Evolutionary conservation across 2,113 vertebrate genomes (phyloP).

Genomic region (Phylloscopus trochiloides): DNA sequence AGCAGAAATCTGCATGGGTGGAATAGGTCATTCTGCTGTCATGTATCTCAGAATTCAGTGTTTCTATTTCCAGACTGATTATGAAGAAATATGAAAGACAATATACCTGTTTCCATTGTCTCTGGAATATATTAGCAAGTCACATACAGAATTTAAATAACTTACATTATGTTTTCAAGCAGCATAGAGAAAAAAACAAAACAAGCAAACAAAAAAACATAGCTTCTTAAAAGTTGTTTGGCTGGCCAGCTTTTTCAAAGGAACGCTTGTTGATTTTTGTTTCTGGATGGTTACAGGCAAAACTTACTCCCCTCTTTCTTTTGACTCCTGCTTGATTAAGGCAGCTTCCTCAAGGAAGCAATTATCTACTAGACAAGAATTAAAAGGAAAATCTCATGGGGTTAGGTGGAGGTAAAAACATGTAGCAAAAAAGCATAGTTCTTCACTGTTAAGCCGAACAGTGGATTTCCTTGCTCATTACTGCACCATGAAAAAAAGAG

Average conservation of each 20-base stretch:
- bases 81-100: not conserved
- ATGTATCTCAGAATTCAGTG: not conserved
- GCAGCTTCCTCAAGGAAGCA: not conserved
- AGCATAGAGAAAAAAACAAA: not conserved
- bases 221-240: not conserved
- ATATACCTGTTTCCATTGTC: not conserved
- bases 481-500: not conserved
- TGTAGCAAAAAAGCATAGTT: not conserved
- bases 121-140: not conserved
- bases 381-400: not conserved
- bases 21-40: not conserved
- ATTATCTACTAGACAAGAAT: not conserved
- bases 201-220: too few relatives aligned
- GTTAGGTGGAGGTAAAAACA: not conserved
- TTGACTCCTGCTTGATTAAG: not conserved
- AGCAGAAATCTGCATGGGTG: not conserved
- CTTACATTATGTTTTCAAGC: not conserved
- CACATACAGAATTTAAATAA: not conserved
- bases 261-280: too few relatives aligned
- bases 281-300: accelerated
- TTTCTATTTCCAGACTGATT: not conserved
- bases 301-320: not conserved
- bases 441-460: not conserved
- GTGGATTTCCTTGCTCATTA: not conserved
- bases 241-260: not conserved